phyloP scores from a whole-genome alignment of 2,797 vertebrate species.

The Oreortyx pictus region DNA sequence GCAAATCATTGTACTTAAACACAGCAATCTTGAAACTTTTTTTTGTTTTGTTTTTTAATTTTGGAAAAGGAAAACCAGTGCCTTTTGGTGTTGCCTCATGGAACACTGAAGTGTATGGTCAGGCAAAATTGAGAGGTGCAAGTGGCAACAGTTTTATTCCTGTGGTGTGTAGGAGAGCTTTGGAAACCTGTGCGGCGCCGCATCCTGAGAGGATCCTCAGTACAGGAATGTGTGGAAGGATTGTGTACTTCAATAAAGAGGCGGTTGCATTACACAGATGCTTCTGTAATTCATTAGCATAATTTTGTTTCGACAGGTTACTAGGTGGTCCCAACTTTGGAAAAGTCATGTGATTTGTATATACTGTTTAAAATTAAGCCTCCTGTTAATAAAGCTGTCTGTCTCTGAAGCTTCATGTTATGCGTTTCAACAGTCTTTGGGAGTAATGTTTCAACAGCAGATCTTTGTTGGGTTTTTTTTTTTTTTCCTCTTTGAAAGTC shows the following conservation, averaged over 20 bases:
- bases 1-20: slow-evolving; percentile 79
- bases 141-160: slow-evolving; percentile 80
- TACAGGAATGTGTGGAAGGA: slow-evolving; percentile 73
- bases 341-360: slow-evolving; percentile 84
- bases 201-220: slow-evolving; percentile 71
- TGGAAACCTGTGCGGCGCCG: slow-evolving; percentile 73
- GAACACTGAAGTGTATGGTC: slow-evolving; percentile 75
- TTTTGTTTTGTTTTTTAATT: not conserved
- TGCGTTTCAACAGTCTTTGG: slow-evolving; percentile 77
- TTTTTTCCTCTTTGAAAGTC: slow-evolving; percentile 56
- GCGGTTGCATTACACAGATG: slow-evolving; percentile 74
- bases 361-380: slow-evolving; percentile 86
- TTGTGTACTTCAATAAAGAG: slow-evolving; percentile 77
- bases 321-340: slow-evolving; percentile 76
- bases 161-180: slow-evolving; percentile 74
- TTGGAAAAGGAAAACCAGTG: slow-evolving; percentile 62
- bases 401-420: slow-evolving; percentile 80
- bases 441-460: slow-evolving; percentile 76
- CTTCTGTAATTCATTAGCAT: slow-evolving; percentile 77
- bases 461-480: slow-evolving; percentile 41
- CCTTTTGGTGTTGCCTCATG: slow-evolving; percentile 78
- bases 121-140: slow-evolving; percentile 77
- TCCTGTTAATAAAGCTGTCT: slow-evolving; percentile 94
- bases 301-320: slow-evolving; percentile 76
- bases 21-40: slow-evolving; percentile 44